Conservation (phyloP, 2,888 invertebrate species). For the Luperina nickerlii region DNA sequence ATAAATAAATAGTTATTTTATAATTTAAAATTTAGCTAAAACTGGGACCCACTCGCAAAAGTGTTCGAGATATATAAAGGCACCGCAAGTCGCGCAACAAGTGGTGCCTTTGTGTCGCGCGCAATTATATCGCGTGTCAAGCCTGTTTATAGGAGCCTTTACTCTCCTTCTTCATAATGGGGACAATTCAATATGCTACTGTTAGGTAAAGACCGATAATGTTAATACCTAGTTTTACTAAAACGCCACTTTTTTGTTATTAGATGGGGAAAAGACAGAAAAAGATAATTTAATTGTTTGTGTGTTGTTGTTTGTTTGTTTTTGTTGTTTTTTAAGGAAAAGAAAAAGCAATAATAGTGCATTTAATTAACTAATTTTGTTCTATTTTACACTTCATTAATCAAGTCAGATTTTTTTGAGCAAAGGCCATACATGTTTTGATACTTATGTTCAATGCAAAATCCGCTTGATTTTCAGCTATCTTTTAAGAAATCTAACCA, state of each 20-base stretch:
- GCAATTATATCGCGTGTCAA: too few species aligned
- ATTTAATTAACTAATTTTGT: not conserved
- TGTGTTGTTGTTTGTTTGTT: too few species aligned
- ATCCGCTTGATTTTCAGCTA: conserved; percentile 15
- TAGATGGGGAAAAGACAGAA: not conserved
- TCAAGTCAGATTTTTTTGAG: conserved; percentile 54
- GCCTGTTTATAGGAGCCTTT: too few species aligned
- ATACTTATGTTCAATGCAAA: conserved; percentile 35
- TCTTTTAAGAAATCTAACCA: conserved; percentile 19
- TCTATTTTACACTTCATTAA: not conserved
- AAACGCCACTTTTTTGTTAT: conserved; percentile 58
- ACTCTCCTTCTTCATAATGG: conserved; percentile 67
- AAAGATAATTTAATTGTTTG: too few species aligned
- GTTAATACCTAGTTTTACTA: conserved; percentile 63
- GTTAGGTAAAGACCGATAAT: conserved; percentile 67
- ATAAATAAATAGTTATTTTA: conserved; percentile 77
- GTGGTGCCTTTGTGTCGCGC: too few species aligned
- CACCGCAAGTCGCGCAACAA: too few species aligned
- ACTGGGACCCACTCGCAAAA: conserved; percentile 72
- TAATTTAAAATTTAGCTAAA: conserved; percentile 73
- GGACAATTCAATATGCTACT: conserved; percentile 75
- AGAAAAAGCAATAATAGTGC: not conserved
- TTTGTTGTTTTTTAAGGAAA: too few species aligned
- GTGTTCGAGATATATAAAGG: conserved; percentile 66
- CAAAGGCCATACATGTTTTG: conserved; percentile 52